A percentile compares a stretch with the other conserved stretches of the same genome.
phyloP scores from a whole-genome alignment of 2,797 vertebrate genomes.

The Gallinago stenura region DNA sequence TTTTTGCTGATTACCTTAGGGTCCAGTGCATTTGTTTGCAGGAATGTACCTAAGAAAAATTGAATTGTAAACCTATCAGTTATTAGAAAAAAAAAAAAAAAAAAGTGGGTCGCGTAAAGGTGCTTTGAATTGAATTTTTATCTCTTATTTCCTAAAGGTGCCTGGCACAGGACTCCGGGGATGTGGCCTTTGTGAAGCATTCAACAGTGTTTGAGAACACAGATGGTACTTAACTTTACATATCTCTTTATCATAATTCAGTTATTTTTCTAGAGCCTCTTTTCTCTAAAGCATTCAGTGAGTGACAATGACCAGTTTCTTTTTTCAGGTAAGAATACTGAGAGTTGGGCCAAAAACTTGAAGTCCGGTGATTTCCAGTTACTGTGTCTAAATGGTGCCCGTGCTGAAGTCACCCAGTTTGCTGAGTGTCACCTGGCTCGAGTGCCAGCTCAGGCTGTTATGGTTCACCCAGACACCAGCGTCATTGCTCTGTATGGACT shows the following conservation, averaged over 20 bases:
- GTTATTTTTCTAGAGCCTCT: not conserved
- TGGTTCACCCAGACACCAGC: conserved; percentile 89
- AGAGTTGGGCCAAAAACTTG: conserved; percentile 84
- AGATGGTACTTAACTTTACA: conserved; percentile 80
- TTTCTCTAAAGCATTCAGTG: not conserved
- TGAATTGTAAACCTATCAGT: not conserved
- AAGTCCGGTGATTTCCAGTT: conserved; percentile 87
- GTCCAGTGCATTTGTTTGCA: not conserved
- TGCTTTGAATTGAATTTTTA: not conserved
- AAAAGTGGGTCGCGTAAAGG: not conserved
- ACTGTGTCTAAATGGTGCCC: conserved; percentile 87
- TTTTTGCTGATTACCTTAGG: not conserved
- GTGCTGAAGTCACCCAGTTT: conserved; percentile 88
- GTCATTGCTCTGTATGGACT: conserved; percentile 87
- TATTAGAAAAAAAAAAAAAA: not conserved
- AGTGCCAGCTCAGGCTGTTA: conserved; percentile 91
- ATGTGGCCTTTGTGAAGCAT: conserved; percentile 96
- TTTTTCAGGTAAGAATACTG: conserved; percentile 83
- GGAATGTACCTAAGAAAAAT: not conserved
- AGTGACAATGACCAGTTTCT: not conserved
- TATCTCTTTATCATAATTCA: not conserved
- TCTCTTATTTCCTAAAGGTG: conserved; percentile 81
- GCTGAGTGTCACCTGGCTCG: conserved; percentile 86
- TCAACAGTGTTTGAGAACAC: conserved; percentile 91
- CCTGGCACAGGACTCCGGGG: conserved; percentile 83